Base-by-base conservation (phyloP, 2,888 invertebrate species). In the Meloe dianella region DNA sequence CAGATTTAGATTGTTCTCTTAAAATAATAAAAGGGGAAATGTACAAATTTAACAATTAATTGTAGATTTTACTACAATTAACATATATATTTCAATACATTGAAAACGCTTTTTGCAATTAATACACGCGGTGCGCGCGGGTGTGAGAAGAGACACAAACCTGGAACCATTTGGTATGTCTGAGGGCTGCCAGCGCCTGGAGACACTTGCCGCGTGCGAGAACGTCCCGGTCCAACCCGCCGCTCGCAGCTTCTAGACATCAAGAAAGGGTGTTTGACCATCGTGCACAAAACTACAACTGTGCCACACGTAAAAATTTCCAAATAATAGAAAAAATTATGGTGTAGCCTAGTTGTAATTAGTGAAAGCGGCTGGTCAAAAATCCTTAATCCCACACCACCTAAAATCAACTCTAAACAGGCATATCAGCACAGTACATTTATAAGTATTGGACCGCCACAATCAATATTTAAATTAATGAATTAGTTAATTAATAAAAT, bases 121-220 rank as follows among this genome's bases (percentile, higher is more conserved):
- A 14, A 54, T 54, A 54, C 1, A 35, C 64, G 69, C 67, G 69
- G 69, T 71, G 71, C 74, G 76, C 78, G 77, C 78, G 81, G 80
- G 80, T 81, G 82, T 82, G 81, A 81, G 81, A 80, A 84, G 85
- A 81, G 80, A 86, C 86, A 87, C 86, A 91, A 89, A 97, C 97
- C 96, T 98, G 98, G 93, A 98, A 99, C 98, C 98, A 99, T 91
- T 99, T 99, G 90, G 98, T 96, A 92, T 97, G 98, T 89, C 99
- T 95, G 88, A 99, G 93, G 88, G 96, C 96, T 89, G 98, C 98
- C 89, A 99, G 93, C 89, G 98, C 98, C 91, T 97, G 94, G 90
- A 99, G 94, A 92, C 98, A 98, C 90, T 97, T 97, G 90, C 96
- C 95, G 90, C 96, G 95, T 91, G 97, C 95, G 89, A 98, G 93